phyloP scores from a whole-genome alignment of 37 sponge, comb jelly and placozoan species.

The Halisarca cf. caerulea region DNA sequence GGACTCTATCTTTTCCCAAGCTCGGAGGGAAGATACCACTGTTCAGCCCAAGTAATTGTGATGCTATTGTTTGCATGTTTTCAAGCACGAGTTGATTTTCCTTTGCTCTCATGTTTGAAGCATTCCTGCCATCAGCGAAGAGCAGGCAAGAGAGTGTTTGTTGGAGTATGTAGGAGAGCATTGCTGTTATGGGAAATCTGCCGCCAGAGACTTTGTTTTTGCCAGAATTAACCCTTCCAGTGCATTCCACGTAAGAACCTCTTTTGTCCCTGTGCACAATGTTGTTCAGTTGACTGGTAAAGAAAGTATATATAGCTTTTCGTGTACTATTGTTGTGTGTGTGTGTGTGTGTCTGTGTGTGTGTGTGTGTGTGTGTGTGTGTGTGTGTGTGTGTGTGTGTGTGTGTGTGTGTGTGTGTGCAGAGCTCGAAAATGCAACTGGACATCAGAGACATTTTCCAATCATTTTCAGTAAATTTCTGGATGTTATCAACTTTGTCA shows the following conservation, averaged over 20 bases:
- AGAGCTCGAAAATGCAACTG: no score
- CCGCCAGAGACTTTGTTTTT: conserved; percentile 65
- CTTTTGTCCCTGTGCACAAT: neutral
- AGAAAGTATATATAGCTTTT: no score
- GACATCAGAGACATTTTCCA: no score
- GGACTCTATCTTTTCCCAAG: conserved; percentile 22
- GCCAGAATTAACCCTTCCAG: conserved; percentile 61
- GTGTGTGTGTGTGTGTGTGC: no score
- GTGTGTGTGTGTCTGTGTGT: no score
- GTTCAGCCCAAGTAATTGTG: neutral
- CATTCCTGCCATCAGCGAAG: conserved; percentile 61
- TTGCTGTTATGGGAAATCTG: conserved; percentile 73
- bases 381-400: no score
- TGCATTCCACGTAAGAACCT: conserved; percentile 69
- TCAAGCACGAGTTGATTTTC: no score
- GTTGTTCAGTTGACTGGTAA: neutral
- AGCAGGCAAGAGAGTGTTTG: conserved; percentile 60
- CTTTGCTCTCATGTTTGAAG: conserved; percentile 2
- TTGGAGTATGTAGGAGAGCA: conserved; percentile 29
- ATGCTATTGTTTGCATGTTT: neutral
- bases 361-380: no score
- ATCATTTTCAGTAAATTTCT: no score
- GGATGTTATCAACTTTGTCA: no score
- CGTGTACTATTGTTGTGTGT: no score
- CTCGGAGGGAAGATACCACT: neutral